Evolutionary conservation across 2,113 vertebrate genomes (phyloP).

Genomic region (Anhinga rufa): DNA sequence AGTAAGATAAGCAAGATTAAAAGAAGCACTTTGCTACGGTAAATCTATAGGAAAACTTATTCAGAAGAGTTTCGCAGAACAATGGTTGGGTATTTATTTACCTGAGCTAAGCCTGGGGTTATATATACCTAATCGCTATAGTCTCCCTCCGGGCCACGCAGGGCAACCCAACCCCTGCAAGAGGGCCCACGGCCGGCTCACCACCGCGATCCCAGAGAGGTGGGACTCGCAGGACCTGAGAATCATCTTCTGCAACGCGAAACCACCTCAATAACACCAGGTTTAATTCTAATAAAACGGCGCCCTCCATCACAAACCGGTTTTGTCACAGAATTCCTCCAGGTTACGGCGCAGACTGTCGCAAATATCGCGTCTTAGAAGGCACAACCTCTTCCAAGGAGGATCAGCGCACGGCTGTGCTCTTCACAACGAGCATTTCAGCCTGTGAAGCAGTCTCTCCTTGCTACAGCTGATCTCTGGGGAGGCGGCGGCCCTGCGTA

Average conservation of each 20-base stretch:
- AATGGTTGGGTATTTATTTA: not conserved
- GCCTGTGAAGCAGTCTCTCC: accelerated
- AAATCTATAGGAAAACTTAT: not conserved
- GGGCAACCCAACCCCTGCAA: no score
- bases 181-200: not conserved
- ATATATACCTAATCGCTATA: accelerated
- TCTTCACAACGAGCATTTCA: not conserved
- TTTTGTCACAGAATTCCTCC: not conserved
- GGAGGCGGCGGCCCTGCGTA: accelerated
- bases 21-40: not conserved
- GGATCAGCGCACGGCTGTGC: accelerated
- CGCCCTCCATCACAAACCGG: not conserved
- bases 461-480: not conserved
- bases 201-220: accelerated
- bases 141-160: not conserved
- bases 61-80: not conserved
- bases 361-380: accelerated
- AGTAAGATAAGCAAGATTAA: not conserved
- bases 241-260: not conserved
- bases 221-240: accelerated
- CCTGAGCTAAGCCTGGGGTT: not conserved
- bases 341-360: not conserved
- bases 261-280: not conserved
- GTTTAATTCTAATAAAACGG: accelerated
- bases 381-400: accelerated